Evolutionary conservation across 2,888 invertebrate genomes (phyloP).

Genomic region (Osmoderma eremita): DNA sequence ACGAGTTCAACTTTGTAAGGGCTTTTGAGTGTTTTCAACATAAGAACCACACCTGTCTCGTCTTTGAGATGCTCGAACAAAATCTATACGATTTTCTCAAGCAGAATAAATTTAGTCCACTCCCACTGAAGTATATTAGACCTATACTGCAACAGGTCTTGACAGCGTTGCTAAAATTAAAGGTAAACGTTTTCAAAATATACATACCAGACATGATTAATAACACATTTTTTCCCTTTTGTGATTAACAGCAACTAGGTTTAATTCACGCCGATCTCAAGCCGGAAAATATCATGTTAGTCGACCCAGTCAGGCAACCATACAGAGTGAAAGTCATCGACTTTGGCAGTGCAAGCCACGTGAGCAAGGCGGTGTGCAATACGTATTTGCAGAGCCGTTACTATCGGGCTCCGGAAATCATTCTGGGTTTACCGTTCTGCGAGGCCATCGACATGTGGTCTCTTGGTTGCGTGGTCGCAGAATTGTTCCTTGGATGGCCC

Average conservation of each 20-base stretch:
- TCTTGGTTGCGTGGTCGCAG: slow-evolving; percentile 98
- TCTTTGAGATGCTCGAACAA: slow-evolving; percentile 99
- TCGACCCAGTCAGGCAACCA: slow-evolving; percentile 97
- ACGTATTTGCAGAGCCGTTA: slow-evolving; percentile 99
- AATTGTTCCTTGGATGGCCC: slow-evolving; percentile 99
- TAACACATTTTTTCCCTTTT: neutral
- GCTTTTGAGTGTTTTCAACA: slow-evolving; percentile 99
- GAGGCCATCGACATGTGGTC: slow-evolving; percentile 99
- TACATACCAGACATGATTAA: neutral
- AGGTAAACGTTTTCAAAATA: slow-evolving; percentile 67
- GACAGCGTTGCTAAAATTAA: slow-evolving; percentile 86
- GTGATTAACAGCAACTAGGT: slow-evolving; percentile 85
- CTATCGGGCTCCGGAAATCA: slow-evolving; percentile 97
- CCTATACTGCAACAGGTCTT: slow-evolving; percentile 98
- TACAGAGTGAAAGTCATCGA: slow-evolving; percentile 99
- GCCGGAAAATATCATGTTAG: slow-evolving; percentile 99
- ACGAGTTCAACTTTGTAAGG: slow-evolving; percentile 99
- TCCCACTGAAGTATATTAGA: slow-evolving; percentile 97
- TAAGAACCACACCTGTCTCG: slow-evolving; percentile 98
- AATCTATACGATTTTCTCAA: slow-evolving; percentile 99
- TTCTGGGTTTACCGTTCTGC: slow-evolving; percentile 97
- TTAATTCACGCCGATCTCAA: slow-evolving; percentile 99
- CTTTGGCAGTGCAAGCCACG: slow-evolving; percentile 99
- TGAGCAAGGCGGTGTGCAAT: slow-evolving; percentile 99
- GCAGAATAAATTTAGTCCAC: slow-evolving; percentile 99